phyloP scores from a whole-genome alignment of 2,888 invertebrate species.

The Thereva nobilitata region DNA sequence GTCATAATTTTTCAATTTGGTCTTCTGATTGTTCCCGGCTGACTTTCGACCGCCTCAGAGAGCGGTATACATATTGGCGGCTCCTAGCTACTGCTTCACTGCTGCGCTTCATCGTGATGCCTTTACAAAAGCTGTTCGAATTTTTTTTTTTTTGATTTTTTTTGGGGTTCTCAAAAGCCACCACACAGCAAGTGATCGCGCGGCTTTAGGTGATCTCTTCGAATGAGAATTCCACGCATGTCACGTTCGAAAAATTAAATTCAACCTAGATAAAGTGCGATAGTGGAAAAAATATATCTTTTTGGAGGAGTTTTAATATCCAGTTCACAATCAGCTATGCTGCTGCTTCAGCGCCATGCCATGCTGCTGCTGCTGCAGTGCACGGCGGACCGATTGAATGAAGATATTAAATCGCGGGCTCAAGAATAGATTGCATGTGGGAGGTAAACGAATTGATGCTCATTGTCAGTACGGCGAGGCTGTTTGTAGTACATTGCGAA shows the following conservation, averaged over 20 bases:
- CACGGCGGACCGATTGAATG: too few relatives aligned
- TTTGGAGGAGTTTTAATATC: conserved; percentile 33
- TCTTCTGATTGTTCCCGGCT: conserved; percentile 11
- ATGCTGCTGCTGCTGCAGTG: too few relatives aligned
- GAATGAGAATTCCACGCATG: conserved; percentile 31
- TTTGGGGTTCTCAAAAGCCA: not conserved
- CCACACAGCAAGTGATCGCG: not conserved
- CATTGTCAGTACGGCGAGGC: conserved; percentile 11
- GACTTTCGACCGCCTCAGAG: too few relatives aligned
- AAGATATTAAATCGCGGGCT: not conserved
- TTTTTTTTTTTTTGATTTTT: not conserved
- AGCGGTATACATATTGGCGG: too few relatives aligned
- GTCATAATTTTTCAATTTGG: conserved; percentile 34
- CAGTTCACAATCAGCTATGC: conserved; percentile 2
- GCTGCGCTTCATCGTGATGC: not conserved
- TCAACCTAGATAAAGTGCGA: conserved; percentile 19
- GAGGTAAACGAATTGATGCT: conserved; percentile 33
- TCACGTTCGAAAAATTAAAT: conserved; percentile 42
- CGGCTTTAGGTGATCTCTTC: conserved; percentile 11
- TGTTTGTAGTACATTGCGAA: conserved; percentile 33
- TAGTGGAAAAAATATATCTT: conserved; percentile 16
- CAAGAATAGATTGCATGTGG: conserved; percentile 30
- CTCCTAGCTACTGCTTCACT: too few relatives aligned
- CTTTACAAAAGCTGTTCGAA: not conserved
- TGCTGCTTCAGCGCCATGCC: too few relatives aligned